Conservation (phyloP, 1,140 invertebrate species). For the Drosophila orosa region DNA sequence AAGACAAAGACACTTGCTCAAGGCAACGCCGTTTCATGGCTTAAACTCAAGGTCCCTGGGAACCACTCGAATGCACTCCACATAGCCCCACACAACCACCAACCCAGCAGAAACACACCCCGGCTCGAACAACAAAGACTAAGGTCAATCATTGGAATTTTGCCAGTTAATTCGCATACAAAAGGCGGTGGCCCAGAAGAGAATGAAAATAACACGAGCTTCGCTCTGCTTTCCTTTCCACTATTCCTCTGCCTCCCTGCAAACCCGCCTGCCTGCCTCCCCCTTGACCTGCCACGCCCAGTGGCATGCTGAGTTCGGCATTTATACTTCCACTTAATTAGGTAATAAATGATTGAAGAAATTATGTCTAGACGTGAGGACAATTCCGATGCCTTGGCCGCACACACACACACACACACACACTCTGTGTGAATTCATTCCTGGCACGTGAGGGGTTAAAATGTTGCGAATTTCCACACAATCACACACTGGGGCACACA, state of each 20-base stretch:
- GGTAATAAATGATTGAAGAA: slow-evolving; percentile 84
- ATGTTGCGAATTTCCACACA: slow-evolving; percentile 68
- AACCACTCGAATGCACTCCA: slow-evolving; percentile 55
- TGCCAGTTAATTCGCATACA: slow-evolving; percentile 81
- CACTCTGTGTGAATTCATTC: slow-evolving; percentile 61
- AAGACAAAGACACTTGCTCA: slow-evolving; percentile 78
- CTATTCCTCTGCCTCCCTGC: not conserved
- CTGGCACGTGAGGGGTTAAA: slow-evolving; percentile 76
- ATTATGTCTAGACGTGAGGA: slow-evolving; percentile 84
- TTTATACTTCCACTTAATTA: slow-evolving; percentile 84
- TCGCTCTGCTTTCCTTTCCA: not conserved
- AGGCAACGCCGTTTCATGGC: slow-evolving; percentile 64
- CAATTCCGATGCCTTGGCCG: slow-evolving; percentile 72
- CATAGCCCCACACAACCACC: slow-evolving; percentile 16
- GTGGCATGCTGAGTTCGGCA: slow-evolving; percentile 71
- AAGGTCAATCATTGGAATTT: slow-evolving; percentile 82
- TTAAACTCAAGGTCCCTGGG: slow-evolving; percentile 60
- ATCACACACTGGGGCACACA: slow-evolving; percentile 18
- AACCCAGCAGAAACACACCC: slow-evolving; percentile 24
- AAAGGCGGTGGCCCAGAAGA: slow-evolving; percentile 60
- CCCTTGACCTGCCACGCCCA: slow-evolving; percentile 52
- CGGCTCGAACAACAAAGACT: slow-evolving; percentile 46
- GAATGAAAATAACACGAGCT: slow-evolving; percentile 44
- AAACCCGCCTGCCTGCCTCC: not conserved
- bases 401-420: slow-evolving; percentile 10